Evolutionary conservation across 2,797 vertebrate species (phyloP).

Genomic region (Lacerta agilis): DNA sequence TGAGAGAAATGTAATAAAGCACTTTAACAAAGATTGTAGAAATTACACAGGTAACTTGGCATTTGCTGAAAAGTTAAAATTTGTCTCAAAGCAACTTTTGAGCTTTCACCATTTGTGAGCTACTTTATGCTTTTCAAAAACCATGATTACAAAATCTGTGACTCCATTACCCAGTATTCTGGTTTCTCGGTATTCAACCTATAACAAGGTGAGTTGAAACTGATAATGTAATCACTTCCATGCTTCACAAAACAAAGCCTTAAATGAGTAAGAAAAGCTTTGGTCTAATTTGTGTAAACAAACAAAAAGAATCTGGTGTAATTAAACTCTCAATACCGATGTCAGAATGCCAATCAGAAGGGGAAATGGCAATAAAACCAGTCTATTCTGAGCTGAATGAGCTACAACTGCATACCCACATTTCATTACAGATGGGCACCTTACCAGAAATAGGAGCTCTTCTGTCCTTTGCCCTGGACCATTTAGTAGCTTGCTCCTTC

Average conservation of each 20-base stretch:
- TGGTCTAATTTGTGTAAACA: background rate
- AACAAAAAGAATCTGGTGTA: background rate
- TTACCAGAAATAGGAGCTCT: background rate
- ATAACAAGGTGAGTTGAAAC: background rate
- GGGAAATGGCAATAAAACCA: background rate
- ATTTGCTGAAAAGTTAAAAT: constrained; percentile 1
- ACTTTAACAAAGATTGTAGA: background rate
- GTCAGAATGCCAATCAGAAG: background rate
- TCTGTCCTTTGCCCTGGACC: background rate
- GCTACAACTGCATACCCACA: background rate
- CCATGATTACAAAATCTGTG: background rate
- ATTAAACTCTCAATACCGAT: background rate
- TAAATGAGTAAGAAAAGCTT: background rate
- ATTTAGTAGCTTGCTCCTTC: background rate
- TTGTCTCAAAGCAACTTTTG: constrained; percentile 2
- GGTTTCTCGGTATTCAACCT: background rate
- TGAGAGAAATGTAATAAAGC: background rate
- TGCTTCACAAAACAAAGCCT: background rate
- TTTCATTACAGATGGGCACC: background rate
- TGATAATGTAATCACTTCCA: background rate
- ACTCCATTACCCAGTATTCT: background rate
- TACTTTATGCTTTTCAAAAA: background rate
- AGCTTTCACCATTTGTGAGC: background rate
- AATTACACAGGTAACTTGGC: background rate
- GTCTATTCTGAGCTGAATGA: background rate